Conservation (phyloP, 2,797 vertebrate genomes). For the Danio jaintianensis region DNA sequence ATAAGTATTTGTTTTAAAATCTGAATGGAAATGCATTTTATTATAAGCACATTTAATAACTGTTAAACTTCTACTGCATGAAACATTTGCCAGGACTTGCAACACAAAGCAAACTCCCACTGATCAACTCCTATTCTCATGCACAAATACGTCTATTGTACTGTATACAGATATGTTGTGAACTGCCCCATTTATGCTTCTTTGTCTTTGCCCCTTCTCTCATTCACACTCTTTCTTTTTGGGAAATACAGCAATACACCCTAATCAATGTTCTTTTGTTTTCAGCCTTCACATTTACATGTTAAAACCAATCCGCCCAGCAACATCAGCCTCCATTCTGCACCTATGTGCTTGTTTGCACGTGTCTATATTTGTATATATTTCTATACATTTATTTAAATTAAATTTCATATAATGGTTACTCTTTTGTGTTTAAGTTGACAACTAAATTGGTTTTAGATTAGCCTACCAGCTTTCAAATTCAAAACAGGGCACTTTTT, state of each 20-base stretch:
- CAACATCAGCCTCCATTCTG: not conserved
- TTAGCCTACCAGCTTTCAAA: too few relatives aligned
- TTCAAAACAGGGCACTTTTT: too few relatives aligned
- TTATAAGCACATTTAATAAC: too few relatives aligned
- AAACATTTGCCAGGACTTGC: not conserved
- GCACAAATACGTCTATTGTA: not conserved
- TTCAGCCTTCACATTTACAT: conserved; percentile 22
- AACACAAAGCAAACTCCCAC: not conserved
- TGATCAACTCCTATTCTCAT: not conserved
- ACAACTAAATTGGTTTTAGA: too few relatives aligned
- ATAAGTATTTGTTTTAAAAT: too few relatives aligned
- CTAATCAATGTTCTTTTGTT: conserved; percentile 28
- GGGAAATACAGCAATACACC: not conserved
- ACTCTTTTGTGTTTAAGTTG: too few relatives aligned
- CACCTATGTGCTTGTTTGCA: not conserved
- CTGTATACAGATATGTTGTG: not conserved
- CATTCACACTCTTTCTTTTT: not conserved
- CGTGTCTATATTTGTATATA: not conserved
- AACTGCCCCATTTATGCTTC: conserved; percentile 21
- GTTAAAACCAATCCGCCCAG: not conserved
- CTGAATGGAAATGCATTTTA: too few relatives aligned
- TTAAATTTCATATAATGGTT: too few relatives aligned
- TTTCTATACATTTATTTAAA: too few relatives aligned
- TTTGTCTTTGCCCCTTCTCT: not conserved
- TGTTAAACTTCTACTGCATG: not conserved